Evolutionary conservation across 2,888 invertebrate genomes (phyloP).

Genomic region (Cephus pulcher): DNA sequence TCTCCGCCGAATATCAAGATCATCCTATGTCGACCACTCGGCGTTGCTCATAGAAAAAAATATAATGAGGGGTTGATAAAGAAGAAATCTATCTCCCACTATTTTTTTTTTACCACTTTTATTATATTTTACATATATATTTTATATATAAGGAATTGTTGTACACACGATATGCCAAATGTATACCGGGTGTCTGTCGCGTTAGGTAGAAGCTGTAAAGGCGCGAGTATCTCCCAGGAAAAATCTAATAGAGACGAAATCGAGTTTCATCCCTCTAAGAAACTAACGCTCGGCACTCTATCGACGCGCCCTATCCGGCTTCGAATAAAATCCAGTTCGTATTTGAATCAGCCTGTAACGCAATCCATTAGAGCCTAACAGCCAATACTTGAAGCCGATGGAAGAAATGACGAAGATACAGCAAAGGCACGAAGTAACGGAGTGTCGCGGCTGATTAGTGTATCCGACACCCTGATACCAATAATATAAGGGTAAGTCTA

Average conservation of each 20-base stretch:
- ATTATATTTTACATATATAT: too few species aligned
- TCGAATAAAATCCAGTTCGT: slow-evolving; percentile 63
- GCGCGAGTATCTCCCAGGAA: slow-evolving; percentile 36
- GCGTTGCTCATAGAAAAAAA: too few species aligned
- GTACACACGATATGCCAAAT: too few species aligned
- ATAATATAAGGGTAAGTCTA: slow-evolving; percentile 10
- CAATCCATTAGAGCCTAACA: slow-evolving; percentile 65
- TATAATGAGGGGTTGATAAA: too few species aligned
- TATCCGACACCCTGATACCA: slow-evolving; percentile 19
- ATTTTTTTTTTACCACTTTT: too few species aligned
- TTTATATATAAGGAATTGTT: too few species aligned
- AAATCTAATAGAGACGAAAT: slow-evolving; percentile 64
- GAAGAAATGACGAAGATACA: slow-evolving; percentile 24
- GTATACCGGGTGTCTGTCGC: neutral
- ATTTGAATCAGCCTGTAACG: slow-evolving; percentile 65
- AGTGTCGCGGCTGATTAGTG: slow-evolving; percentile 55
- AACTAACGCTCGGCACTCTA: slow-evolving; percentile 42
- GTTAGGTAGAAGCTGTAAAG: neutral
- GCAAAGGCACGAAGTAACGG: slow-evolving; percentile 19
- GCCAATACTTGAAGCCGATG: slow-evolving; percentile 55
- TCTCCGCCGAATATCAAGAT: too few species aligned
- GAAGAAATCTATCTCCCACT: too few species aligned
- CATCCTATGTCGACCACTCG: too few species aligned
- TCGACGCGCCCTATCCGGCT: slow-evolving; percentile 32
- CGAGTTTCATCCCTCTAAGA: slow-evolving; percentile 55